These are phyloP conservation scores for Macrosiphum euphorbiae DNA, from an alignment of 2,888 invertebrate genomes.

Conservation along the genomic window DNA sequence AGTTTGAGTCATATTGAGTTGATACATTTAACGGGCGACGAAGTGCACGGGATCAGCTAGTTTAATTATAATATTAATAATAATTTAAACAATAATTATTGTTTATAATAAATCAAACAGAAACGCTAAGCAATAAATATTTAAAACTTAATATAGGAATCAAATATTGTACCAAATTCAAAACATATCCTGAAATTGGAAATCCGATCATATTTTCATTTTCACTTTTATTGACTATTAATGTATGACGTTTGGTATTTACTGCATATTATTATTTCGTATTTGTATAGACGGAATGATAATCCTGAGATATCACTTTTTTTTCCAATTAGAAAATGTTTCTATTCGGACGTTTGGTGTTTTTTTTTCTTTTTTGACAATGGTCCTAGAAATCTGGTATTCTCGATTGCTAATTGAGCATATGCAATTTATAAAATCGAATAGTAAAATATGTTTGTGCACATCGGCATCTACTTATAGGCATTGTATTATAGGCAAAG, in stretches of 20 bases:
- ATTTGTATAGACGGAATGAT: not conserved
- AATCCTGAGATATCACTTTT: conserved; percentile 33
- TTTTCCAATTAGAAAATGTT: conserved; percentile 36
- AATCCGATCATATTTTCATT: conserved; percentile 5
- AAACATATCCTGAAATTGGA: not conserved
- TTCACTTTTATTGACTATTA: conserved; percentile 53
- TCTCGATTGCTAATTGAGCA: conserved; percentile 46
- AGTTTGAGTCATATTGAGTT: too few relatives aligned
- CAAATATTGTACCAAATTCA: not conserved
- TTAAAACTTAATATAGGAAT: not conserved
- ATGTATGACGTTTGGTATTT: not conserved
- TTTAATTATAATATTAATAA: too few relatives aligned
- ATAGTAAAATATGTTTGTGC: conserved; percentile 36
- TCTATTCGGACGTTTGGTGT: not conserved
- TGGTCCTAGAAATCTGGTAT: conserved; percentile 49
- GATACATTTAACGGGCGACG: too few relatives aligned
- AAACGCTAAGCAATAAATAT: not conserved
- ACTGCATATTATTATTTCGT: conserved; percentile 4
- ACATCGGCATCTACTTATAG: not conserved
- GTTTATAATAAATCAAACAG: not conserved
- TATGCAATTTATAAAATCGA: conserved; percentile 44
- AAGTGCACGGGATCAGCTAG: too few relatives aligned
- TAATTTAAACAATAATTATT: not conserved
- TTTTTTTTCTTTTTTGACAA: conserved; percentile 46
- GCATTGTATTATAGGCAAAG: not conserved